phyloP scores from a whole-genome alignment of 2,113 vertebrate species.

The Limanda limanda region DNA sequence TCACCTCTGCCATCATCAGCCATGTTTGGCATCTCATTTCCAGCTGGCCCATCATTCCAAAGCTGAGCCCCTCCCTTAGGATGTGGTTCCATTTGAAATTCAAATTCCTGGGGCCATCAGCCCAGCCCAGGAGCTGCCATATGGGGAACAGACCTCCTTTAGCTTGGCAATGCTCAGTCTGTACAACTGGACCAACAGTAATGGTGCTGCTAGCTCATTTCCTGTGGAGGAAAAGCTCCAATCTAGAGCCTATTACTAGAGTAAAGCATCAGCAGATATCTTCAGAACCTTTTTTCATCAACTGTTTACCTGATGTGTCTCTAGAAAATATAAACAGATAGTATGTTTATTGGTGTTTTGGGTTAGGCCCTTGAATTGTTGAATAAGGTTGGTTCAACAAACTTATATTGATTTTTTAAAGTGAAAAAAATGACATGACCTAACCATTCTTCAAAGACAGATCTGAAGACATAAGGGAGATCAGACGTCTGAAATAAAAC shows the following conservation, averaged over 20 bases:
- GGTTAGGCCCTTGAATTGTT: neutral
- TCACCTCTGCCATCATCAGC: slow-evolving; percentile 39
- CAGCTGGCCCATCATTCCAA: slow-evolving; percentile 66
- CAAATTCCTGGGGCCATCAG: slow-evolving; percentile 69
- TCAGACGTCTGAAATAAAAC: slow-evolving; percentile 15
- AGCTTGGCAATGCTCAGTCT: slow-evolving; percentile 40
- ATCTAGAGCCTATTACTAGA: neutral
- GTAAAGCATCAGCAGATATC: neutral
- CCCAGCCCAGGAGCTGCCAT: slow-evolving; percentile 63
- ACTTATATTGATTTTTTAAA: neutral
- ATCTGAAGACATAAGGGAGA: neutral
- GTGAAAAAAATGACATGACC: neutral
- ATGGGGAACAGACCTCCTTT: slow-evolving; percentile 65
- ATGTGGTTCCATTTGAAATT: slow-evolving; percentile 73
- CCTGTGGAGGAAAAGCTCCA: neutral
- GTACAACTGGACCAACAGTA: slow-evolving; percentile 41
- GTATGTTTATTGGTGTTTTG: neutral
- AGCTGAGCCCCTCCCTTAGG: slow-evolving; percentile 69
- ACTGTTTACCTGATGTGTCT: no score
- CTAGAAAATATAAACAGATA: no score
- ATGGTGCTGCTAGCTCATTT: slow-evolving; percentile 18
- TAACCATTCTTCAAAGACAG: neutral
- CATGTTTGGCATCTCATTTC: slow-evolving; percentile 59
- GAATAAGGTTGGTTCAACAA: neutral
- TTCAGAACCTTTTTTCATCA: neutral